Percentiles rank a stretch among this genome's conserved stretches.
These are phyloP conservation scores for Nothobranchius kuhntae DNA, from an alignment of 2,113 vertebrate genomes.

Conservation along the genomic window DNA sequence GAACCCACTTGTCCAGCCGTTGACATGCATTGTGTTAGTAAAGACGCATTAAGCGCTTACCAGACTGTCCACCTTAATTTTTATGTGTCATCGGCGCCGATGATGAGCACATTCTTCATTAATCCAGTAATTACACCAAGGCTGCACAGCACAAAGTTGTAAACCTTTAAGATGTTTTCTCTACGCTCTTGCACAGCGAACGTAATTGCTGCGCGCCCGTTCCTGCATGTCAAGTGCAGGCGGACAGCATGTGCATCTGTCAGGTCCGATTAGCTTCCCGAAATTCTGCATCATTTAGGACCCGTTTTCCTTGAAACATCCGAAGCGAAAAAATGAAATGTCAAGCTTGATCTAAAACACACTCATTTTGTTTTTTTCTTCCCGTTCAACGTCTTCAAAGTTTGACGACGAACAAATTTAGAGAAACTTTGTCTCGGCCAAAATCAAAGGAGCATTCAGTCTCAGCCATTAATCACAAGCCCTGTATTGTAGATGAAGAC, in stretches of 20 bases:
- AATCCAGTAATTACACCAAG: slow-evolving; percentile 84
- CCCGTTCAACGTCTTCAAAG: slow-evolving; percentile 40
- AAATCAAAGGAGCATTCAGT: slow-evolving; percentile 75
- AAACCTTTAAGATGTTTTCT: slow-evolving; percentile 45
- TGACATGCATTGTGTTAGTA: slow-evolving; percentile 65
- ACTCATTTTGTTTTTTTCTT: slow-evolving; percentile 26
- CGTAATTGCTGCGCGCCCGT: slow-evolving; percentile 54
- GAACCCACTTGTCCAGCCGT: slow-evolving; percentile 70
- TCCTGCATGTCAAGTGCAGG: slow-evolving; percentile 38
- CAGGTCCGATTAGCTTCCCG: slow-evolving; percentile 41
- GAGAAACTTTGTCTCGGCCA: slow-evolving; percentile 60
- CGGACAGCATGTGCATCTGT: slow-evolving; percentile 55
- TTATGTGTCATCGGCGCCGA: slow-evolving; percentile 79
- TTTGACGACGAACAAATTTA: slow-evolving; percentile 57
- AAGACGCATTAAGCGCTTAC: slow-evolving; percentile 41
- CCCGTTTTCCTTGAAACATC: slow-evolving; percentile 45
- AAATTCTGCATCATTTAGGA: slow-evolving; percentile 47
- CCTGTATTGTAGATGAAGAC: slow-evolving; percentile 59
- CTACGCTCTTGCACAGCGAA: slow-evolving; percentile 15
- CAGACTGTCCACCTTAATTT: slow-evolving; percentile 58
- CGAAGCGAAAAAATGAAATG: slow-evolving; percentile 46
- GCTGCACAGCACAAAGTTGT: slow-evolving; percentile 50
- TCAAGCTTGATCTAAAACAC: slow-evolving; percentile 58
- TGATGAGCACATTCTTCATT: slow-evolving; percentile 82
- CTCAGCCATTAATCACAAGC: slow-evolving; percentile 62